A percentile compares a stretch with the other conserved stretches of the same genome.
Evolutionary conservation across 2,113 vertebrate species (phyloP).

Genomic region (Calyptomena viridis): DNA sequence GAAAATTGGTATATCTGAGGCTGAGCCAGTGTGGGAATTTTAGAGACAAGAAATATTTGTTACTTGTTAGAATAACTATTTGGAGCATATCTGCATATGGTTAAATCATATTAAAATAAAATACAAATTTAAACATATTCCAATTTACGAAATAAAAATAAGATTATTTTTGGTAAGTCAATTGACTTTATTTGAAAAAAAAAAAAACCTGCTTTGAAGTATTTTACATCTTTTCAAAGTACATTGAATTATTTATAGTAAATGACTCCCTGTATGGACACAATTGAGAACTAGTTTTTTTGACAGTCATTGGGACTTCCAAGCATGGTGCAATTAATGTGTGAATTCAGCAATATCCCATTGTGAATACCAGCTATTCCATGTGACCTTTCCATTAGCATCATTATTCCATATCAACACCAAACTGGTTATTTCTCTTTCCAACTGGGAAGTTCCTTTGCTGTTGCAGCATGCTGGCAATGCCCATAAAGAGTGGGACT

Average conservation of each 20-base stretch:
- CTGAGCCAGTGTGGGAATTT: neutral
- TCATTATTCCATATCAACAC: neutral
- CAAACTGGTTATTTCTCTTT: neutral
- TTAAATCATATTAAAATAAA: neutral
- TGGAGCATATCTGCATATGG: neutral
- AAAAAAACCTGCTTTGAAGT: neutral
- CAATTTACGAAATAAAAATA: neutral
- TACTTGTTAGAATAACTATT: neutral
- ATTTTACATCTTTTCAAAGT: neutral
- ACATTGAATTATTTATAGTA: neutral
- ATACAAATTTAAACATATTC: neutral
- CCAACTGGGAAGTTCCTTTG: neutral
- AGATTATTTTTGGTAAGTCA: neutral
- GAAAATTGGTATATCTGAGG: neutral
- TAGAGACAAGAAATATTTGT: neutral
- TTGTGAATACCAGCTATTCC: neutral
- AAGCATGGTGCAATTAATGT: neutral
- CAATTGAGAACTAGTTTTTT: neutral
- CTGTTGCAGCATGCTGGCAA: neutral
- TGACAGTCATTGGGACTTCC: neutral
- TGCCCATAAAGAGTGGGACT: accelerated
- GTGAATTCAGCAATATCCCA: neutral
- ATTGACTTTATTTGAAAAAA: neutral
- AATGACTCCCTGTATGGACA: neutral
- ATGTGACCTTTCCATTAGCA: neutral